Evolutionary conservation across 2,888 invertebrate genomes (phyloP), one percentile per base, ranked within the genome.

Genomic region (Apamea epomidion): DNA sequence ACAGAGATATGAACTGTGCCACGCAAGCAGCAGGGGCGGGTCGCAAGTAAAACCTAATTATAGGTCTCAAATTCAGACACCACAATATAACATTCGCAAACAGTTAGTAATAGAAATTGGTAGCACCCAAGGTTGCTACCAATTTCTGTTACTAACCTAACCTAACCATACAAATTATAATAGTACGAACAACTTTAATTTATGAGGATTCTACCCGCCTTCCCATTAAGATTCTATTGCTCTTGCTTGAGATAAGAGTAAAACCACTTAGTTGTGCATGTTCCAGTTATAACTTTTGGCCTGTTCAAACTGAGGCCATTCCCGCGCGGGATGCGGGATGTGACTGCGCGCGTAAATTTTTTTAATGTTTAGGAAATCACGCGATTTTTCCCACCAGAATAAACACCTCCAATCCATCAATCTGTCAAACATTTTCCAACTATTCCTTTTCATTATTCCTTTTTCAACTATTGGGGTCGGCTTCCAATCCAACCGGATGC

Each of bases 231-330:
- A 76, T 87, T 68, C 7, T 87, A 58, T 71, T 76, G 25, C 73
- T 78, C 48, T 32, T 65, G 42, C 25, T 79, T n/a, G 16, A 85
- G 85, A 85, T 85, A 85, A 84, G 73, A 80, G 60, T 29, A 69
- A 64, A 86, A 84, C 84, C 85, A 85, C 80, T 85, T 85, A 84
- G 72, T 80, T 74, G 69, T 84, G 80, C 65, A 64, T 87, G 79
- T 51, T 62, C 62, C 51, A 74, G 67, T 86, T 86, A 70, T 76
- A 76, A 79, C 48, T 68, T 70, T 69, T 18, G 60, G 29, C 0
- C 1, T n/a, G 7, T 21, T 12, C 12, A 72, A 14, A 72, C 18
- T n/a, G 65, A 65, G 37, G 21, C 37, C 0, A 32, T 37, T n/a
- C 10, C 3, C 25, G 25, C 32, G 60, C 18, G 10, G 32, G 25